Conservation (phyloP, 2,113 vertebrate species). For the Centrocercus urophasianus region DNA sequence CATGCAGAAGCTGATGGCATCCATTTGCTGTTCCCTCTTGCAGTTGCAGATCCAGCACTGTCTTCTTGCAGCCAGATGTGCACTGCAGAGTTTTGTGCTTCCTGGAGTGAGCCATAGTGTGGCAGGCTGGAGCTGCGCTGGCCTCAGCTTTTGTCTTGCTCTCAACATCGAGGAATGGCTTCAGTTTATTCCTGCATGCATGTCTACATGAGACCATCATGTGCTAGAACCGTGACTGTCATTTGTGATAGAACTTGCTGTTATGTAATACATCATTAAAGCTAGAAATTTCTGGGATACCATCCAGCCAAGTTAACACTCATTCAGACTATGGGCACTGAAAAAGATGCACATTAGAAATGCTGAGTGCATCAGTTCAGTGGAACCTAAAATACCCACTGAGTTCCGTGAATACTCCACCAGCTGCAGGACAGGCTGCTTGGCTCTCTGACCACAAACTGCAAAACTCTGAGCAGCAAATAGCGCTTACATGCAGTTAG, state of each 20-base stretch:
- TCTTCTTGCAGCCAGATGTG: background rate
- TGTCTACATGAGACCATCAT: background rate
- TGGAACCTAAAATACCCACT: background rate
- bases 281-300: background rate
- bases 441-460: background rate
- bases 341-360: background rate
- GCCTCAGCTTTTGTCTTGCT: background rate
- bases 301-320: background rate
- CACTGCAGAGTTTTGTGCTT: background rate
- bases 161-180: accelerated
- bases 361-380: background rate
- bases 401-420: background rate
- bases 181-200: background rate
- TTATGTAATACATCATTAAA: background rate
- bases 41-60: accelerated
- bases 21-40: accelerated
- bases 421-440: background rate
- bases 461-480: background rate
- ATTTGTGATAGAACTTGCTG: background rate
- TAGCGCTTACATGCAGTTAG: background rate
- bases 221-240: too few relatives aligned
- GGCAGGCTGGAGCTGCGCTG: background rate
- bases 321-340: background rate
- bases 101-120: background rate
- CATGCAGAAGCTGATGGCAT: accelerated